These are phyloP conservation scores for Heliconius hermathena DNA, from an alignment of 1,140 invertebrate genomes.

Conservation along the genomic window DNA sequence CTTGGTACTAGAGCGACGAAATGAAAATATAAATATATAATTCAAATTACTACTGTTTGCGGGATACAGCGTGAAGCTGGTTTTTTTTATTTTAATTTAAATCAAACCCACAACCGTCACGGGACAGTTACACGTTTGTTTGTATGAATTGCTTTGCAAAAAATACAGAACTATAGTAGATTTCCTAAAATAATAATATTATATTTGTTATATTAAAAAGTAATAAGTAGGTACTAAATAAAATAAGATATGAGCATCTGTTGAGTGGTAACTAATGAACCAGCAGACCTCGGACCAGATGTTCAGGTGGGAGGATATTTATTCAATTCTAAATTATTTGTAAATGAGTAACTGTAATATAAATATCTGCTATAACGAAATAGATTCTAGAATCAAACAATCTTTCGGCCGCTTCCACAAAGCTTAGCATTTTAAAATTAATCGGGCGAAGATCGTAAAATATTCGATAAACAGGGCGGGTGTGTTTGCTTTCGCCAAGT, in stretches of 20 bases:
- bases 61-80: no score
- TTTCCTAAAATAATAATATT: neutral
- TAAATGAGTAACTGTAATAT: slow-evolving; percentile 79
- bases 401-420: slow-evolving; percentile 73
- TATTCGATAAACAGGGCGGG: slow-evolving; percentile 79
- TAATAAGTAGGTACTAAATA: neutral
- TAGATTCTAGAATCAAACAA: slow-evolving; percentile 71
- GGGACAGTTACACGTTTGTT: neutral
- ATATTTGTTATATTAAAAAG: neutral
- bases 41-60: no score
- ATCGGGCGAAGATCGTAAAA: slow-evolving; percentile 77
- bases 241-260: slow-evolving; percentile 25
- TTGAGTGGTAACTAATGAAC: slow-evolving; percentile 47
- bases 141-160: neutral
- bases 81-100: no score
- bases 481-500: slow-evolving; percentile 77
- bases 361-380: slow-evolving; percentile 78
- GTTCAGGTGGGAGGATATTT: slow-evolving; percentile 72
- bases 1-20: no score
- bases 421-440: slow-evolving; percentile 78
- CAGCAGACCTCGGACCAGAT: slow-evolving; percentile 64
- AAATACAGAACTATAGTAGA: neutral
- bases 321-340: slow-evolving; percentile 68
- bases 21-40: no score
- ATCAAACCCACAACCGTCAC: no score